Evolutionary conservation across 30 jellyfish, hydroid and myxozoan species (phyloP), one percentile per base, ranked within the genome.

Genomic region (Aurelia sp.): DNA sequence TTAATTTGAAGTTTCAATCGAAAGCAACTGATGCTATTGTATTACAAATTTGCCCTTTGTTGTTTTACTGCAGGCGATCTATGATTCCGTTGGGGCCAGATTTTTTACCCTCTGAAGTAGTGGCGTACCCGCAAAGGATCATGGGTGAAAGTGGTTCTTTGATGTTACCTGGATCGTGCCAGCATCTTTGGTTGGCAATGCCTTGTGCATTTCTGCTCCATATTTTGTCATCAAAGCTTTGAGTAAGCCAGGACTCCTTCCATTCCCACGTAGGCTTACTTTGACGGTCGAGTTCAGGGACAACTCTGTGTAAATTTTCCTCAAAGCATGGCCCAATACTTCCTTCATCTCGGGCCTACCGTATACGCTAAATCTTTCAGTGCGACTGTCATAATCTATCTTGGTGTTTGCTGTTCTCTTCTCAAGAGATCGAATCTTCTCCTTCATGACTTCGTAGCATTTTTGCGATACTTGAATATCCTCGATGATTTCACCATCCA

Each of bases 331-430:
- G 35, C 40, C 33, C 22, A 78, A 76, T 55, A 33, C 48, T 62
- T 62, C 62, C 13, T 66, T 27, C 50, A 2, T 41, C 78, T 78
- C 68, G 9, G 78, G 88, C 21, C 47, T 78, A 6, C 88, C 88
- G 37, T 61, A 78, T 13, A 62, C 61, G 13, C 67, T 13, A 41
- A 78, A 63, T 78, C 65, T 62, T 27, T 47, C 52, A 16, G 12
- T 8, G 27, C 79, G 21, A 3, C 37, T 78, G 52, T 78, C 88
- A 27, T 60, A 78, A 13, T 78, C 88, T 64, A 61, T 37, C 79
- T 78, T 78, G 20, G 60, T 65, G 20, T 41, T 18, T 19, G 22
- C 66, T 58, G 59, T 33, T 6, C 21, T 18, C 31, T 40, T 61
- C 68, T 78, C 88, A 47, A 60, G 16, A n/a, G 4, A n/a, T 11